Percentiles rank a stretch among this genome's conserved stretches.
Evolutionary conservation across 64 coral and sea anemone species (phyloP).

Genomic region (Pachyseris speciosa): DNA sequence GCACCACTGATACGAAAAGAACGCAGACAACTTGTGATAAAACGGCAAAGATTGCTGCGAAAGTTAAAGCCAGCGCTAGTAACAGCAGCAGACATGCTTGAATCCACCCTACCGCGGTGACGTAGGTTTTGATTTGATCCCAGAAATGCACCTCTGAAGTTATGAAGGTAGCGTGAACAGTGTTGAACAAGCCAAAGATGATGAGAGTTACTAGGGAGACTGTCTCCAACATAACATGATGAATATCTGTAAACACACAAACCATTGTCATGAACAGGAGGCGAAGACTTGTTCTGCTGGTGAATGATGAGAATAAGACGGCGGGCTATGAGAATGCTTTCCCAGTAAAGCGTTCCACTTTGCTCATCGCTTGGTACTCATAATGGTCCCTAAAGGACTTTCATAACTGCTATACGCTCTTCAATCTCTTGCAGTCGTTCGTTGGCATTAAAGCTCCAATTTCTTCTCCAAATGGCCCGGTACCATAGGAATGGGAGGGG

Average conservation of each 20-base stretch:
- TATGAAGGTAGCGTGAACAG: constrained; percentile 30
- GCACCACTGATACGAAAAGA: not conserved
- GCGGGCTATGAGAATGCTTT: constrained; percentile 74
- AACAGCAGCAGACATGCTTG: not conserved
- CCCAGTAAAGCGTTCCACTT: constrained; percentile 72
- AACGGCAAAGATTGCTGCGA: not conserved
- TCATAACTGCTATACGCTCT: constrained; percentile 33
- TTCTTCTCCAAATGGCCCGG: constrained; percentile 23
- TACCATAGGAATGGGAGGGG: constrained; percentile 60
- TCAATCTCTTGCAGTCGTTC: not conserved
- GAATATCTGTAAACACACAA: not conserved
- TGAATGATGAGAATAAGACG: constrained; percentile 65
- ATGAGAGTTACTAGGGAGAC: not conserved
- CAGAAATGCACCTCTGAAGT: not conserved
- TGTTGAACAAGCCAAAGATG: constrained; percentile 35
- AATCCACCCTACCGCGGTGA: not conserved
- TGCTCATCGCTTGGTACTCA: constrained; percentile 18
- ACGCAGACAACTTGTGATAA: constrained; percentile 16
- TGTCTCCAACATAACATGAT: not conserved
- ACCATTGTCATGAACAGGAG: constrained; percentile 14
- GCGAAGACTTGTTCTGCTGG: constrained; percentile 47
- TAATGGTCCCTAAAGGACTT: constrained; percentile 70
- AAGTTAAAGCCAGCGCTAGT: not conserved
- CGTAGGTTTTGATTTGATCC: constrained; percentile 21
- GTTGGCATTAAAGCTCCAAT: not conserved